These are phyloP conservation scores for Sturnira hondurensis DNA, from an alignment of 2,113 vertebrate genomes.

Conservation along the genomic window DNA sequence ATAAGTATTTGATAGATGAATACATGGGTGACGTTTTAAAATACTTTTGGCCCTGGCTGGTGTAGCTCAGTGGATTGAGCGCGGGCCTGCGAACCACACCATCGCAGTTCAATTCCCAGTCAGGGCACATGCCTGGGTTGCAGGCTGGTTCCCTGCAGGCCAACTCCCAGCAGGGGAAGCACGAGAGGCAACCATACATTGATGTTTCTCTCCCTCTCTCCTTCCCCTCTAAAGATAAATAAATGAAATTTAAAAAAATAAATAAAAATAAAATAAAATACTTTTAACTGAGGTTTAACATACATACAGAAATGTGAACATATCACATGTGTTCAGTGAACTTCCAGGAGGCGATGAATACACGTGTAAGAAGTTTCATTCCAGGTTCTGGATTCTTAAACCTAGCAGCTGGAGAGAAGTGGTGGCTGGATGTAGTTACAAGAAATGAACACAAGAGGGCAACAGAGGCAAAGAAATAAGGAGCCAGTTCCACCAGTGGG, in stretches of 20 bases:
- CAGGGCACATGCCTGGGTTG: too few relatives aligned
- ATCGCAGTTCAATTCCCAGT: too few relatives aligned
- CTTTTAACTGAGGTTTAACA: not conserved
- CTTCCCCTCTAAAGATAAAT: too few relatives aligned
- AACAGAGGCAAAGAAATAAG: constrained; percentile 73
- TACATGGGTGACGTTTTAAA: not conserved
- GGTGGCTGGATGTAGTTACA: not conserved
- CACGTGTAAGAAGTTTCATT: not conserved
- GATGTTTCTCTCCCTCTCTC: too few relatives aligned
- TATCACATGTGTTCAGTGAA: not conserved
- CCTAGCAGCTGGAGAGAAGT: not conserved
- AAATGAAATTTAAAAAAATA: too few relatives aligned
- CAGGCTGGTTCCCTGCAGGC: too few relatives aligned
- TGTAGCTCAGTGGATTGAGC: too few relatives aligned
- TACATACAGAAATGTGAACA: not conserved
- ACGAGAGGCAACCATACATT: too few relatives aligned
- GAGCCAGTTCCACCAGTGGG: fast-evolving
- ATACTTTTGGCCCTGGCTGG: too few relatives aligned
- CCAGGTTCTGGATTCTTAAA: not conserved
- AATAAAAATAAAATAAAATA: too few relatives aligned
- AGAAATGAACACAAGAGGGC: constrained; percentile 74
- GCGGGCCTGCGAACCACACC: too few relatives aligned
- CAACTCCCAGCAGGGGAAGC: too few relatives aligned
- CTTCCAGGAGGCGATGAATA: not conserved
- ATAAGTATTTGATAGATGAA: not conserved